Conservation (phyloP, 2,797 vertebrate species). For the Tinamus major region DNA sequence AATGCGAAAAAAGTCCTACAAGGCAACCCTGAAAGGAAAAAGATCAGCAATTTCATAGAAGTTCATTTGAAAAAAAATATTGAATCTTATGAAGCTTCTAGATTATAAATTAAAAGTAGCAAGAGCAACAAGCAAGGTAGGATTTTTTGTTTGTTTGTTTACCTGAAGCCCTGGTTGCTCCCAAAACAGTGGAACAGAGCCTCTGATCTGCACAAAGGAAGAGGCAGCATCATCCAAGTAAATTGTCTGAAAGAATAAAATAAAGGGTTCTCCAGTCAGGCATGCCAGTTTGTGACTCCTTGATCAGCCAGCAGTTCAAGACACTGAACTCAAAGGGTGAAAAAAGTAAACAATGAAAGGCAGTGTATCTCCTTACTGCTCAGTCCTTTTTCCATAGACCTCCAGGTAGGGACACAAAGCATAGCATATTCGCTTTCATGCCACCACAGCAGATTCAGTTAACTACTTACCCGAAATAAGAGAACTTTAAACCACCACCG, state of each 20-base stretch:
- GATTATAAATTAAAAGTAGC: not conserved
- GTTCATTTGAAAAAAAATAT: not conserved
- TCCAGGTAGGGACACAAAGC: not conserved
- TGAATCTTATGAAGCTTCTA: not conserved
- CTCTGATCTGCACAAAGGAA: conserved; percentile 85
- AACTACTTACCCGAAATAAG: conserved; percentile 36
- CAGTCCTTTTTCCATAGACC: not conserved
- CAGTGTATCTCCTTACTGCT: conserved; percentile 13
- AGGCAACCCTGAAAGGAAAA: not conserved
- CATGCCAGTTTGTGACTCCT: not conserved
- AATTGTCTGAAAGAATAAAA: conserved; percentile 76
- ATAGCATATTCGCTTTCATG: not conserved
- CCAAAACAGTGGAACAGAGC: conserved; percentile 85
- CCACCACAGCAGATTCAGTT: conserved; percentile 10
- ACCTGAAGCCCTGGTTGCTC: conserved; percentile 83
- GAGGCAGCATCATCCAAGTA: conserved; percentile 84
- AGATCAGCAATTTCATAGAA: not conserved
- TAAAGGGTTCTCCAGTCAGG: conserved; percentile 57
- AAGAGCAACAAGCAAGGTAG: not conserved
- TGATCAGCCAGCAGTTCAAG: conserved; percentile 57
- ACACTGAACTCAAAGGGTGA: conserved; percentile 61
- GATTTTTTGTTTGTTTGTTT: conserved; percentile 30
- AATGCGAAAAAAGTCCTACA: not conserved
- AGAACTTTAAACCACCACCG: not conserved
- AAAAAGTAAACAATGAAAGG: conserved; percentile 29